Evolutionary conservation across 2,113 vertebrate species (phyloP).

Genomic region (Tyrannus savana): DNA sequence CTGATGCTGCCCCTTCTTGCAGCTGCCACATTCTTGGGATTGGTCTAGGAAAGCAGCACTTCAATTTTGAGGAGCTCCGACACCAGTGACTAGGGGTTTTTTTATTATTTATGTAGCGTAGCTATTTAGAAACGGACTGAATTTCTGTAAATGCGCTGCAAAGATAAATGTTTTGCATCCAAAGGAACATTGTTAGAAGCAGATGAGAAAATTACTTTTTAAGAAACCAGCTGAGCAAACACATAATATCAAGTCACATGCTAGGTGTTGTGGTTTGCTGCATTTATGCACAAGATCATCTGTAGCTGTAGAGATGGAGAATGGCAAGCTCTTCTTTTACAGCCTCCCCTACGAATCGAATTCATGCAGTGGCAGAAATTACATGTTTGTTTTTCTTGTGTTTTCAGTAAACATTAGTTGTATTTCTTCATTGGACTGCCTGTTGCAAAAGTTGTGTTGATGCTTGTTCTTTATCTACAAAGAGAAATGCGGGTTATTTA

Average conservation of each 20-base stretch:
- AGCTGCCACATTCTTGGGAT: not conserved
- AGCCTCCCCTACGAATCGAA: not conserved
- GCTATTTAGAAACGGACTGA: not conserved
- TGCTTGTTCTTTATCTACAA: not conserved
- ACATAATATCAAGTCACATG: not conserved
- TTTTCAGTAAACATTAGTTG: not conserved
- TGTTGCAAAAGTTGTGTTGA: not conserved
- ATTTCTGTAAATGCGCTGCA: not conserved
- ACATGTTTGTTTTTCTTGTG: not conserved
- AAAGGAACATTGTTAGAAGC: not conserved
- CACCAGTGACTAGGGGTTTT: not conserved
- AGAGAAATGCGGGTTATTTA: not conserved
- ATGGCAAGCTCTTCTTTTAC: not conserved
- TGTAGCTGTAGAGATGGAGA: not conserved
- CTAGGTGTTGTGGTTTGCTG: not conserved
- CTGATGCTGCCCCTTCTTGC: not conserved
- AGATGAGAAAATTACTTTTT: slow-evolving; percentile 26
- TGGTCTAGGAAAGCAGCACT: not conserved
- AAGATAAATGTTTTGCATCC: not conserved
- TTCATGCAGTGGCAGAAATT: not conserved
- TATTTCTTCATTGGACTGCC: not conserved
- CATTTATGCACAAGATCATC: not conserved
- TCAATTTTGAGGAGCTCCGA: not conserved
- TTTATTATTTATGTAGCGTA: not conserved
- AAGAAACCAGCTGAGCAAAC: slow-evolving; percentile 39